Base-by-base conservation (phyloP, 37 sponge, comb jelly and placozoan species). In the Aphrocallistes beatrix region DNA sequence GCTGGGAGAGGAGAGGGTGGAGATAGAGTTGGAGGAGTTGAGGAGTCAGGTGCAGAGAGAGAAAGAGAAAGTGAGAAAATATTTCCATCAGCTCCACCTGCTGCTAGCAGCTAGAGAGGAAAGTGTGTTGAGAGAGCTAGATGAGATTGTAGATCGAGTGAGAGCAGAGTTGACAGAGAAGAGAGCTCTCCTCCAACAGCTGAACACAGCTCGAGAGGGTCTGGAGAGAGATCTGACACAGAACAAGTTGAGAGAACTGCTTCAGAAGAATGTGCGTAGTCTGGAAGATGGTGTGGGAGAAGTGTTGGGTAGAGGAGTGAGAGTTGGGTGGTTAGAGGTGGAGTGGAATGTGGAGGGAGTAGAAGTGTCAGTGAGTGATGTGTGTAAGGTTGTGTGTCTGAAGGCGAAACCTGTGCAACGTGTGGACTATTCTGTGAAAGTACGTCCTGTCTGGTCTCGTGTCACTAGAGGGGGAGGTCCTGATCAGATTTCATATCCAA, bases 381-480 rank as follows among this genome's bases (percentile, higher is more conserved):
- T 60, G 75, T 60, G 75, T 60, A 28, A 3, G 75, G 75, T 60
- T 60, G 75, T 60, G 75, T 8, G 6, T 32, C 75, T 60, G 75
- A 60, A 60, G 75, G 75, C 10, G 75, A 60, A 30, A 60, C 34
- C 75, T 60, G 3, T 60, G 3, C 10, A 6, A 21, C 21, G 28
- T 25, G 75, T 19, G 25, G 75, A 60, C 34, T 60, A 60, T 60
- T 60, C 75, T 60, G 17, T 60, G 75, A 60, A 60, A 60, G 6
- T 60, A 30, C 3, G 75, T 60, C 75, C 75, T 60, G 75, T 60
- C 75, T 60, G 75, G 75, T 60, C 75, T 30, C 75, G 75, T 32
- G 75, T 25, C 10, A 30, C 28, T 3, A 60, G 28, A 60, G 75
- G 75, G 25, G n/a, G n/a, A n/a, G n/a, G n/a, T n/a, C 34, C 75